phyloP scores from a whole-genome alignment of 2,797 vertebrate species.

The Cottoperca gobio region DNA sequence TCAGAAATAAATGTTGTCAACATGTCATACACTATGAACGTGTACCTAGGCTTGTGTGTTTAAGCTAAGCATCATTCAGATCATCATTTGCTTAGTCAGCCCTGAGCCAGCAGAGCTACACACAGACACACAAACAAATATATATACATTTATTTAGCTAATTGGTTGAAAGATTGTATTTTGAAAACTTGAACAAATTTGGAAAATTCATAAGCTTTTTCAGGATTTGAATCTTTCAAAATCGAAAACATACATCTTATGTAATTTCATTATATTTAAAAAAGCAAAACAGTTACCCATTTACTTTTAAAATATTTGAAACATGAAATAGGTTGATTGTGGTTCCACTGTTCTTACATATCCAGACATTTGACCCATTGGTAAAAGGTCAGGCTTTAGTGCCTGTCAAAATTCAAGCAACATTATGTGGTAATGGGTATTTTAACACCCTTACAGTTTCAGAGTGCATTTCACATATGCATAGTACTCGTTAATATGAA shows the following conservation, averaged over 20 bases:
- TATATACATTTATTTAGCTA: too few species aligned
- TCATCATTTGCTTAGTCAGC: slow-evolving; percentile 28
- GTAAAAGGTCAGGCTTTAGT: too few species aligned
- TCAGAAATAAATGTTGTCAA: neutral
- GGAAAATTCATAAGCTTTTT: neutral
- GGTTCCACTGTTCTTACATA: neutral
- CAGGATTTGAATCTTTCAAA: neutral
- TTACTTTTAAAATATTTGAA: too few species aligned
- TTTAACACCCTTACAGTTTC: too few species aligned
- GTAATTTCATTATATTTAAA: neutral
- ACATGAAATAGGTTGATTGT: too few species aligned
- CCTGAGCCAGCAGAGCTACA: slow-evolving; percentile 28
- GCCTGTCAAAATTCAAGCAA: too few species aligned
- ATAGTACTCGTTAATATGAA: too few species aligned
- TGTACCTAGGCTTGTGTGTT: neutral
- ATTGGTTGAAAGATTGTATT: neutral
- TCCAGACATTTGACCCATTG: neutral
- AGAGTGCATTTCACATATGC: too few species aligned
- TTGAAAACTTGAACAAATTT: neutral
- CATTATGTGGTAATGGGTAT: too few species aligned
- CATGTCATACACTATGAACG: neutral
- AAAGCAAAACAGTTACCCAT: too few species aligned
- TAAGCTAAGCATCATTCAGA: neutral
- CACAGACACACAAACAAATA: neutral
- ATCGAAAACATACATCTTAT: neutral